Evolutionary conservation across 2,888 invertebrate species (phyloP).

Genomic region (Cosmia pyralina): DNA sequence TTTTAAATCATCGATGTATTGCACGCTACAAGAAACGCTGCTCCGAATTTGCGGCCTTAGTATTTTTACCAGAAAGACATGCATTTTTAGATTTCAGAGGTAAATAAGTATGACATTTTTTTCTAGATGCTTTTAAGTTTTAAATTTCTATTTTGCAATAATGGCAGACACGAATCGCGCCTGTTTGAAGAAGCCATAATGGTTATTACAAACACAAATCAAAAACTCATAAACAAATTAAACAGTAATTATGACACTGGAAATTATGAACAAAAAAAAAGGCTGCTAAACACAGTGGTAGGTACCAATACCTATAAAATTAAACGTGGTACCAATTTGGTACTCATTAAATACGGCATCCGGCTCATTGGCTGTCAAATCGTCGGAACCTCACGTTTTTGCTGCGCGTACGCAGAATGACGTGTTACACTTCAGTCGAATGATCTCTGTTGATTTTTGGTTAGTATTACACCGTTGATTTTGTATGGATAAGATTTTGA

Average conservation of each 20-base stretch:
- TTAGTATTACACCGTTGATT: slow-evolving; percentile 59
- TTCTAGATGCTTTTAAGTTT: rapidly evolving
- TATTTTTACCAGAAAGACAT: too few relatives aligned
- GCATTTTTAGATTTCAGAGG: too few relatives aligned
- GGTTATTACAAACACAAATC: slow-evolving; percentile 12
- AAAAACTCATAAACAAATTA: slow-evolving; percentile 32
- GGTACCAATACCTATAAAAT: slow-evolving; percentile 48
- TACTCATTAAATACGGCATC: slow-evolving; percentile 87
- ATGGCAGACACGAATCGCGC: not conserved
- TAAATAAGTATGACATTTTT: too few relatives aligned
- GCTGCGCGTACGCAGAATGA: slow-evolving; percentile 73
- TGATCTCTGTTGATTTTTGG: slow-evolving; percentile 69
- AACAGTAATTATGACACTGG: slow-evolving; percentile 54
- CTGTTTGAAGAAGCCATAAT: not conserved
- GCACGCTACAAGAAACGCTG: too few relatives aligned
- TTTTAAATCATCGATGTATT: too few relatives aligned
- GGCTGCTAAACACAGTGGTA: slow-evolving; percentile 29
- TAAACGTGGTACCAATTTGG: slow-evolving; percentile 83
- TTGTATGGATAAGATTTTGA: slow-evolving; percentile 64
- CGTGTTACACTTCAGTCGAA: slow-evolving; percentile 81
- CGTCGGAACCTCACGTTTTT: slow-evolving; percentile 76
- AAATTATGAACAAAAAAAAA: slow-evolving; percentile 43
- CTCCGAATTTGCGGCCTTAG: too few relatives aligned
- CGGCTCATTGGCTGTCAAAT: slow-evolving; percentile 88
- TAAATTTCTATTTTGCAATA: not conserved